Percentiles rank a stretch among this genome's conserved stretches.
These are phyloP conservation scores for Echeneis naucrates DNA, from an alignment of 2,797 vertebrate species.

Conservation along the genomic window DNA sequence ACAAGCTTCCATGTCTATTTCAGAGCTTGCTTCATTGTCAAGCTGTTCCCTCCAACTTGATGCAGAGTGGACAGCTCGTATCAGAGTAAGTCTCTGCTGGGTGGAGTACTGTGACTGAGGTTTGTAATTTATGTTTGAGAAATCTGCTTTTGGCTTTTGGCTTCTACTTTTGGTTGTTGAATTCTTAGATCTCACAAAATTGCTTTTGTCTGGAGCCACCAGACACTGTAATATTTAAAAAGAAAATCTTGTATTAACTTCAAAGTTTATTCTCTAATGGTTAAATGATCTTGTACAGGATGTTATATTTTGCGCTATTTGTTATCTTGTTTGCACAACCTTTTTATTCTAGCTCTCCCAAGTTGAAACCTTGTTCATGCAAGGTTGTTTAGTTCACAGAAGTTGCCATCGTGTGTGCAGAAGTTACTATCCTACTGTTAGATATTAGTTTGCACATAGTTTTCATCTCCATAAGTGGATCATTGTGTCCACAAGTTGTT, in stretches of 20 bases:
- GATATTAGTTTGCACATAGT: not conserved
- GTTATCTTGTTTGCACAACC: not conserved
- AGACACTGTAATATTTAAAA: not conserved
- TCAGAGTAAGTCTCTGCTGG: not conserved
- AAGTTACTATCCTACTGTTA: not conserved
- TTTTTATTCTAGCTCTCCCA: too few species aligned
- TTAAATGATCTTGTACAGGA: too few species aligned
- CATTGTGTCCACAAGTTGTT: not conserved
- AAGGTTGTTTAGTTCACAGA: not conserved
- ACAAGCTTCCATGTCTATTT: slow-evolving; percentile 1
- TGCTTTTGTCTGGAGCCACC: not conserved
- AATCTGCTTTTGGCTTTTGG: not conserved
- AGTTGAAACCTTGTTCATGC: too few species aligned
- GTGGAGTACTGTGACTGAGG: not conserved
- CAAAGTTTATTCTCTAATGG: too few species aligned
- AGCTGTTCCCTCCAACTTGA: not conserved
- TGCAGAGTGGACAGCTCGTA: not conserved
- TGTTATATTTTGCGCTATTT: too few species aligned
- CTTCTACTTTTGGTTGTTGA: not conserved
- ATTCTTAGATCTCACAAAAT: not conserved
- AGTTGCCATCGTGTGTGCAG: not conserved
- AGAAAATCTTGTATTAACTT: not conserved
- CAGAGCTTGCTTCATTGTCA: not conserved
- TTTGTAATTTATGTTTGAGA: not conserved
- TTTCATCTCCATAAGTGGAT: too few species aligned